phyloP scores from a whole-genome alignment of 2,888 invertebrate genomes.

The Biston stratarius region DNA sequence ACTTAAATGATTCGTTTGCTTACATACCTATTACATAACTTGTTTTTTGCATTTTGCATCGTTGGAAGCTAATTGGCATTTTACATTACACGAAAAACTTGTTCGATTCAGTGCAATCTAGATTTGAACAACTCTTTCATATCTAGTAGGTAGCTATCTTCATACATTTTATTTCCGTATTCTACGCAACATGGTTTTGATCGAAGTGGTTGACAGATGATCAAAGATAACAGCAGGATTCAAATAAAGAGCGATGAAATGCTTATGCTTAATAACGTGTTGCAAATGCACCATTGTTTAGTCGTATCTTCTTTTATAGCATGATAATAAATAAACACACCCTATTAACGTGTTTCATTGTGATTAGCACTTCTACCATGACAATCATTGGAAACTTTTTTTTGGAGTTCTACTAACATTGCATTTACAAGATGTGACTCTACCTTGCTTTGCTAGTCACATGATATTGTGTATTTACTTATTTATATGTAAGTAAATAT shows the following conservation, averaged over 20 bases:
- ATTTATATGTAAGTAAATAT: background rate
- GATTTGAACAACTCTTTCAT: background rate
- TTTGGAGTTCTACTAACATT: conserved; percentile 3
- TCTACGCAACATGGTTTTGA: background rate
- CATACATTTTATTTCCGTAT: conserved; percentile 7
- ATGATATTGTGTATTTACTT: background rate
- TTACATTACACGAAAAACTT: conserved; percentile 15
- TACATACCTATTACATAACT: conserved; percentile 18
- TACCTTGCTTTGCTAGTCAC: background rate
- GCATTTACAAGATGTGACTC: background rate
- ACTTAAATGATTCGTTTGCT: background rate
- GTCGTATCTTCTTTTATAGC: conserved; percentile 23
- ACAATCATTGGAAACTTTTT: background rate
- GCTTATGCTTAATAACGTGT: conserved; percentile 4
- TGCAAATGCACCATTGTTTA: conserved; percentile 26
- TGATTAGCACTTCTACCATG: conserved; percentile 20
- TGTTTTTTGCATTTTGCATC: conserved; percentile 9
- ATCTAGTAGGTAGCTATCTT: background rate
- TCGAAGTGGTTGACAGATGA: conserved; percentile 12
- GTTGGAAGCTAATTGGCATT: conserved; percentile 5
- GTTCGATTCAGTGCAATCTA: conserved; percentile 1
- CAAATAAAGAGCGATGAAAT: conserved; percentile 4
- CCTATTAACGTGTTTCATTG: conserved; percentile 20
- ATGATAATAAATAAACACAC: conserved; percentile 21
- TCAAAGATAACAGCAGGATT: conserved; percentile 23